Evolutionary conservation across 2,888 invertebrate species (phyloP).

Genomic region (Zaprionus obscuricornis): DNA sequence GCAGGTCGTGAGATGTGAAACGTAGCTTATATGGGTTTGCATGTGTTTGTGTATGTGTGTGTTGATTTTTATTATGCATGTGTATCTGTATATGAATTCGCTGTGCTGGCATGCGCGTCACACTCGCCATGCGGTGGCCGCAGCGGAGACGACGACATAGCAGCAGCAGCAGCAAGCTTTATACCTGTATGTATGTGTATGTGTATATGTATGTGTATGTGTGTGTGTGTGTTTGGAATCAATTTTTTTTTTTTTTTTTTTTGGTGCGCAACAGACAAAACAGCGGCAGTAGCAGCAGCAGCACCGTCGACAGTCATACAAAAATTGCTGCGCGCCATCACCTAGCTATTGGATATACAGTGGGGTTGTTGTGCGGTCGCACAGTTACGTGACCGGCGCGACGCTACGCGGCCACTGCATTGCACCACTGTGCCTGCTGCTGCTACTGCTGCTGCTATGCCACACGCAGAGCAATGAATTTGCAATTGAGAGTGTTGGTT

Average conservation of each 20-base stretch:
- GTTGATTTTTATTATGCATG: background rate
- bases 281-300: conserved; percentile 28
- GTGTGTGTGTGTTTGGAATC: conserved; percentile 11
- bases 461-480: conserved; percentile 42
- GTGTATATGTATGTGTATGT: background rate
- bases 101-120: conserved; percentile 69
- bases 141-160: conserved; percentile 7
- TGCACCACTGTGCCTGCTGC: conserved; percentile 61
- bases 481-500: conserved; percentile 28
- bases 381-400: conserved; percentile 49
- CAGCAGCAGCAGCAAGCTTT: conserved; percentile 15
- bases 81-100: conserved; percentile 37
- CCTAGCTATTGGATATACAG: conserved; percentile 34
- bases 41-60: conserved; percentile 33
- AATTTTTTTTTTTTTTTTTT: too few relatives aligned
- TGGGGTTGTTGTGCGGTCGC: conserved; percentile 42
- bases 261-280: conserved; percentile 50
- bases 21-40: background rate
- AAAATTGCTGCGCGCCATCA: conserved; percentile 23
- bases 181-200: too few relatives aligned
- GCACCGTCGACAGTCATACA: background rate
- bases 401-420: conserved; percentile 39
- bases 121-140: conserved; percentile 50
- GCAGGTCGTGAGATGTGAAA: conserved; percentile 66
- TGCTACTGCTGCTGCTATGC: too few relatives aligned